Evolutionary conservation across 2,888 invertebrate species (phyloP).

Genomic region (Meiosimyza decipiens): DNA sequence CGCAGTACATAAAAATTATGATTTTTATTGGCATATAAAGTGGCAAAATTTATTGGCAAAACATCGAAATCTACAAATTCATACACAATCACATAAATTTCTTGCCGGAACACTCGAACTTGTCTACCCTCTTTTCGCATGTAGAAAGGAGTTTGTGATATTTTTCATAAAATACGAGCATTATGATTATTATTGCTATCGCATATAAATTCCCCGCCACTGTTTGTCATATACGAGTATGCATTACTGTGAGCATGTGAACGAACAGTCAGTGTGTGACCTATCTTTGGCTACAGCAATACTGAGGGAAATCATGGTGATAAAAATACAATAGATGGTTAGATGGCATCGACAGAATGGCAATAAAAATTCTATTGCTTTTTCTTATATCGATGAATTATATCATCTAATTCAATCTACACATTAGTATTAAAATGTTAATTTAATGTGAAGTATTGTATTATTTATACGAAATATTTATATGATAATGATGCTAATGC

Average conservation of each 20-base stretch:
- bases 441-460: no score
- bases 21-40: conserved; percentile 49
- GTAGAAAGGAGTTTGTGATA: neutral
- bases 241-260: no score
- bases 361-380: conserved; percentile 35
- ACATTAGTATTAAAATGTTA: no score
- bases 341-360: neutral
- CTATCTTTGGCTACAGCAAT: neutral
- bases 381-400: neutral
- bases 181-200: conserved; percentile 44
- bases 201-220: conserved; percentile 13
- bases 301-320: neutral
- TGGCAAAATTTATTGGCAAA: conserved; percentile 44
- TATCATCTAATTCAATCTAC: no score
- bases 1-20: conserved; percentile 41
- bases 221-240: neutral
- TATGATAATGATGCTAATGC: no score
- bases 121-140: conserved; percentile 7
- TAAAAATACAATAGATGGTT: conserved; percentile 6
- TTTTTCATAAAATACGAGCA: conserved; percentile 10
- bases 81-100: neutral
- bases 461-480: no score
- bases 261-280: no score
- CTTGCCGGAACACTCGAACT: neutral
- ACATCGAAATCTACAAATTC: conserved; percentile 11